Evolutionary conservation across 2,888 invertebrate genomes (phyloP), one percentile per base, ranked within the genome.

Genomic region (Drosophila nigricruria): DNA sequence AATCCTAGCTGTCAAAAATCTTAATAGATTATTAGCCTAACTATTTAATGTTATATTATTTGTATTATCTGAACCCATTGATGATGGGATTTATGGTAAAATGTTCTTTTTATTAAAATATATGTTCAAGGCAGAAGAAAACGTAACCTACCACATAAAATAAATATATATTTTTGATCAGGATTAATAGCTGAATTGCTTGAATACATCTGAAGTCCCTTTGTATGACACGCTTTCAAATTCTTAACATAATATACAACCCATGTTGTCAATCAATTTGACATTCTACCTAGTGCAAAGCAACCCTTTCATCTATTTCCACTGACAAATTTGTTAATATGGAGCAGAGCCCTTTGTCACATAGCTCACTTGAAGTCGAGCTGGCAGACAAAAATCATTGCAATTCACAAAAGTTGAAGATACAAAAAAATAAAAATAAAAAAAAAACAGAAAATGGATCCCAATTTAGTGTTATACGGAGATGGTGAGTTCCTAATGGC

Each of bases 401-500:
- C 3, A 47, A 10, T 25, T 16, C 1, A 4, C 1, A 10, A 20
- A 42, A 30, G 16, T 23, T 23, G 6, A 14, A 18, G 6, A 34
- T 25, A 4, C 0, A n/a, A 20, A 36, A 36, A 36, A 25, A 14
- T 3, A 20, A 42, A 23, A 12, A 42, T 2, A 16, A 8, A 3
- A 23, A 8, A 42, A 0, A 23, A 23, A 3, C 6, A 3, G 2
- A 18, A 36, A 25, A 25, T 77, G 77, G 60, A 77, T 60, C 16
- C 20, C 2, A 20, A 32, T 23, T 20, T 63, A 38, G 57, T 59
- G 6, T 20, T 56, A 3, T 73, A 20, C n/a, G 52, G 9, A 10
- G 53, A 60, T 8, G 78, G 67, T 25, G 78, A 80, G 47, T 73
- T 75, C n/a, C 57, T 87, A 0, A 45, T 83, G 58, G 79, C 86